These are phyloP conservation scores for Zaprionus lineosus DNA, from an alignment of 2,888 invertebrate genomes.

Conservation along the genomic window DNA sequence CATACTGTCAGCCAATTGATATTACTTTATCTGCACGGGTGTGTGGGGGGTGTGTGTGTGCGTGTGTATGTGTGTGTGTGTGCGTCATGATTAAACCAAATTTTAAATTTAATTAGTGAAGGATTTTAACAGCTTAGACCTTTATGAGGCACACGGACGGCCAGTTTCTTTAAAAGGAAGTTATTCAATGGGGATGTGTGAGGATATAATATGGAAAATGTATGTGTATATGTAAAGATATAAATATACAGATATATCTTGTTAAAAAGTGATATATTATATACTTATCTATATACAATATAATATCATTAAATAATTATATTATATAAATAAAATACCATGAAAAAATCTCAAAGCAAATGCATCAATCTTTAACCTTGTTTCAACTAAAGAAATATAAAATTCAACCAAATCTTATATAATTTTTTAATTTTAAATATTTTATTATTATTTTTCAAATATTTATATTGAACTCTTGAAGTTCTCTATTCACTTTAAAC, in stretches of 20 bases:
- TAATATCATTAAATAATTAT: neutral
- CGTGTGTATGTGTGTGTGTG: constrained; percentile 13
- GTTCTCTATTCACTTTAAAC: neutral
- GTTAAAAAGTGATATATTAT: neutral
- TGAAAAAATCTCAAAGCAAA: too few relatives aligned
- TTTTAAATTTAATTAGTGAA: constrained; percentile 60
- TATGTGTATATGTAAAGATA: too few relatives aligned
- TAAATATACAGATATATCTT: too few relatives aligned
- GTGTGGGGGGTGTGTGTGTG: constrained; percentile 16
- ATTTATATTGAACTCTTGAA: too few relatives aligned
- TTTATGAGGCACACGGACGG: constrained; percentile 28
- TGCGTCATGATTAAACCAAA: constrained; percentile 37
- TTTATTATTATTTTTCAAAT: too few relatives aligned
- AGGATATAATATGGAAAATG: neutral
- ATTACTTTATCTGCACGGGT: constrained; percentile 55
- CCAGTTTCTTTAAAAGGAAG: too few relatives aligned
- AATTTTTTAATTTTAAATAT: too few relatives aligned
- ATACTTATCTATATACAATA: neutral
- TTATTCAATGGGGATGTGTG: too few relatives aligned
- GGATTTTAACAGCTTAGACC: constrained; percentile 39
- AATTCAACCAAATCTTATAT: too few relatives aligned
- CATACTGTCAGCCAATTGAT: constrained; percentile 74
- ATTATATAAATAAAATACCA: too few relatives aligned
- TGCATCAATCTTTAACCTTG: too few relatives aligned
- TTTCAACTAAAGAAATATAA: too few relatives aligned